Conservation (phyloP, 2,113 vertebrate genomes). For the Psammodynastes pulverulentus region DNA sequence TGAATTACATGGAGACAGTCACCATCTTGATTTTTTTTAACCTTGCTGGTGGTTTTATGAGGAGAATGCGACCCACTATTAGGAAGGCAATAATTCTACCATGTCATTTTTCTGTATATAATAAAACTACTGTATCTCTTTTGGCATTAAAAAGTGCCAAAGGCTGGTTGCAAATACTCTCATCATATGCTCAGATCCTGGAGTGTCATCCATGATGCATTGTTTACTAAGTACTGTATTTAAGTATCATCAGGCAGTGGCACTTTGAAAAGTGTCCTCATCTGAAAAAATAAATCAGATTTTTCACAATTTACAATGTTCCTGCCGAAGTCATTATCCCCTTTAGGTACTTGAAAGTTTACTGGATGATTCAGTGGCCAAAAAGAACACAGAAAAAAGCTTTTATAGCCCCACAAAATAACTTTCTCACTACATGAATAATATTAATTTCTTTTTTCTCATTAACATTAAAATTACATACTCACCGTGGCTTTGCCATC, state of each 20-base stretch:
- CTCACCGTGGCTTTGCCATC: constrained; percentile 82
- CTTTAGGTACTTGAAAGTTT: neutral
- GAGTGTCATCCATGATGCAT: neutral
- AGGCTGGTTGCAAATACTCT: neutral
- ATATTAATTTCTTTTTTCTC: neutral
- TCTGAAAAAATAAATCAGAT: neutral
- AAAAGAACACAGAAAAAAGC: neutral
- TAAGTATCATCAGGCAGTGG: neutral
- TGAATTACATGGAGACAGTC: neutral
- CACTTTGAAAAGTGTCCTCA: neutral
- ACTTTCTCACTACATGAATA: neutral
- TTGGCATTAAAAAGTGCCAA: neutral
- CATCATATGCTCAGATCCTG: neutral
- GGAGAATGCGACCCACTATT: neutral
- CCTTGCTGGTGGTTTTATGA: neutral
- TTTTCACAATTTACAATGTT: neutral
- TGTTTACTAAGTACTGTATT: neutral
- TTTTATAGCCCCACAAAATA: neutral
- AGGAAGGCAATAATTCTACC: neutral
- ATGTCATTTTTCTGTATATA: neutral
- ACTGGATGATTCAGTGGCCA: neutral
- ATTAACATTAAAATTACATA: constrained; percentile 57
- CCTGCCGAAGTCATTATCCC: neutral
- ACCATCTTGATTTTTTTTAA: neutral
- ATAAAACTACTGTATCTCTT: neutral